Base-by-base conservation (phyloP, 1,140 invertebrate genomes). In the Mycetomoellerius zeteki region DNA sequence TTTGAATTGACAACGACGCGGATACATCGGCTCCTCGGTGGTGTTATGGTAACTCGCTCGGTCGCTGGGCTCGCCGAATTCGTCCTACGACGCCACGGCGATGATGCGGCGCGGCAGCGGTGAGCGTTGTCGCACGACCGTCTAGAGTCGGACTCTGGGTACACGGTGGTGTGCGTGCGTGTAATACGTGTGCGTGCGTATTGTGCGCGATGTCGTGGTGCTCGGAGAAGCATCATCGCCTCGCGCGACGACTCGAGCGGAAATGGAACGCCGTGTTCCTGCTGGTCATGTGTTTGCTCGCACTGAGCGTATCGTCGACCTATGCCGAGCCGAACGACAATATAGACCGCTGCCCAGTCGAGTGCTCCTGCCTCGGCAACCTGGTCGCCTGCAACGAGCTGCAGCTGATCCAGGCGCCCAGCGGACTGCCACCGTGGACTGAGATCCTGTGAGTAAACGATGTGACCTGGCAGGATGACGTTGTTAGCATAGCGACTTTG, bases 381-480 rank as follows among this genome's bases (percentile, higher is more conserved):
- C 80, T 87, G 54, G 94, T 95, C 47, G 90, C 91, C 67, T 95
- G 95, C 77, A 93, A 86, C 78, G 90, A 90, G 14, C 77, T 94
- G n/a, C 91, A 94, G 78, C 92, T 95, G 62, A 92, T 94, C 65
- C 93, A 91, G 72, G 92, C 93, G 81, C 95, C 95, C 33, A 95
- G 93, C 72, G 93, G 93, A 58, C 81, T 95, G 77, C 95, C 94
- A 88, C 94, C 93, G 69, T 95, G 95, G 95, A 95, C 94, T 24
- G 94, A 93, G 72, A 91, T 75, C 64, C 86, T 95, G 94, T 95
- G 87, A 94, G 94, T 93, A 89, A 88, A 91, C 71, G 60, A 12
- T 8, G 16, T 52, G 10, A 3, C 0, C 16, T 24, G 30, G 19
- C 5, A 14, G n/a, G n/a, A 0, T 43, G 54, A 7, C 7, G 0